Evolutionary conservation across 2,113 vertebrate species (phyloP).

Genomic region (Myxocyprinus asiaticus): DNA sequence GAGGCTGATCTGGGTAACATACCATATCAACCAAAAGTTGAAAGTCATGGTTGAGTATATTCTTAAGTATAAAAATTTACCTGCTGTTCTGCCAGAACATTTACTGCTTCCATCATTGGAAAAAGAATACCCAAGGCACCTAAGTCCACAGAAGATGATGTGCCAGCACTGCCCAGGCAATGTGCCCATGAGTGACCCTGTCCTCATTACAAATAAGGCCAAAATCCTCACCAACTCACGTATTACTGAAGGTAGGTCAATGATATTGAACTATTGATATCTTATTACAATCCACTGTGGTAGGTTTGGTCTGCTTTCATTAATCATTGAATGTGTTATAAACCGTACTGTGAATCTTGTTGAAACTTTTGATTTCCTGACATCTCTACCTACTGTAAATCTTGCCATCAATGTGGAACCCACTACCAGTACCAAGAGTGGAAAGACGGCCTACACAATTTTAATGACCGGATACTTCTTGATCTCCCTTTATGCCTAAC

Average conservation of each 20-base stretch:
- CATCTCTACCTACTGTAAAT: constrained; percentile 1
- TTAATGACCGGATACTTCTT: constrained; percentile 1
- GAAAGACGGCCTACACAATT: constrained; percentile 26
- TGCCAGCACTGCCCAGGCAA: background rate
- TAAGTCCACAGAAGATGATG: background rate
- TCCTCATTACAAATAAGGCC: background rate
- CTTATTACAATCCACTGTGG: too few species aligned
- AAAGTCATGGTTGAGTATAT: background rate
- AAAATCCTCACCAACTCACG: background rate
- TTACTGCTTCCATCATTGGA: background rate
- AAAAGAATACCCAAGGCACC: constrained; percentile 14
- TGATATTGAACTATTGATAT: too few species aligned
- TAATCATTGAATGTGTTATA: background rate
- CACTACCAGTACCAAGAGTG: constrained; percentile 18
- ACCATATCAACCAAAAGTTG: background rate
- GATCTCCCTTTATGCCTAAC: background rate
- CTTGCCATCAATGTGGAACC: background rate
- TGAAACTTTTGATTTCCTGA: background rate
- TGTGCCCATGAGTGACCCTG: background rate
- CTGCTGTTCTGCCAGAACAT: constrained; percentile 3
- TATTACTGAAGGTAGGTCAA: background rate
- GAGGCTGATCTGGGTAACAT: background rate
- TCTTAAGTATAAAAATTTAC: background rate
- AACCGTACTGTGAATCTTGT: background rate
- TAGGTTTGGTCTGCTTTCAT: too few species aligned